phyloP scores from a whole-genome alignment of 2,113 vertebrate species.

The Callipepla squamata region DNA sequence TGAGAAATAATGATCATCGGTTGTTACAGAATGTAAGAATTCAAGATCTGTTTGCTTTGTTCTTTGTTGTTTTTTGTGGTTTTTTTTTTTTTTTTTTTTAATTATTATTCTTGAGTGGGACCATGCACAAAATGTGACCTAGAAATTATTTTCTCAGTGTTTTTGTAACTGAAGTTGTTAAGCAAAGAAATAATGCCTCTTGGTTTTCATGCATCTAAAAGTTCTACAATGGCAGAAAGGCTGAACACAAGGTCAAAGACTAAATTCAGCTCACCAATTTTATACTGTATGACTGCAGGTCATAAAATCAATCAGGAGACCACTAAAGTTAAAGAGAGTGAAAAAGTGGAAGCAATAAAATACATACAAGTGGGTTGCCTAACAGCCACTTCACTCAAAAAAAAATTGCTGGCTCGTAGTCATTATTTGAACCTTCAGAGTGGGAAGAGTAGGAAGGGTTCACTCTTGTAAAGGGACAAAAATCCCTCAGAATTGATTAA shows the following conservation, averaged over 20 bases:
- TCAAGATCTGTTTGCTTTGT: not conserved
- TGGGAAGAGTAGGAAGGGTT: not conserved
- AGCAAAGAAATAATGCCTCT: not conserved
- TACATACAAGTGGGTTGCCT: not conserved
- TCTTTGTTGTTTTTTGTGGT: not conserved
- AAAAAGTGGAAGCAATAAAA: not conserved
- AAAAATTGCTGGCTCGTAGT: not conserved
- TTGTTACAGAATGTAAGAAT: not conserved
- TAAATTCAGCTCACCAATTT: not conserved
- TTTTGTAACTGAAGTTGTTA: not conserved
- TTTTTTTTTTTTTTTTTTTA: not conserved
- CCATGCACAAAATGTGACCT: not conserved
- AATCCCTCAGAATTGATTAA: not conserved
- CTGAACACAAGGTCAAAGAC: not conserved
- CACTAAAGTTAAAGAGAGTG: not conserved
- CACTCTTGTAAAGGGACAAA: not conserved
- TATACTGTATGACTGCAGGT: not conserved
- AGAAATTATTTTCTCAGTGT: not conserved
- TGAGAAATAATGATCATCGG: not conserved
- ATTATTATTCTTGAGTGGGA: not conserved
- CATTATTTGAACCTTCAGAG: not conserved
- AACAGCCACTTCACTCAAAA: not conserved
- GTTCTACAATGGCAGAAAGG: not conserved
- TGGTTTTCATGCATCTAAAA: not conserved
- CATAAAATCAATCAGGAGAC: not conserved